These are phyloP conservation scores for Aporrectodea caliginosa DNA, from an alignment of 1,140 invertebrate species.

Conservation along the genomic window DNA sequence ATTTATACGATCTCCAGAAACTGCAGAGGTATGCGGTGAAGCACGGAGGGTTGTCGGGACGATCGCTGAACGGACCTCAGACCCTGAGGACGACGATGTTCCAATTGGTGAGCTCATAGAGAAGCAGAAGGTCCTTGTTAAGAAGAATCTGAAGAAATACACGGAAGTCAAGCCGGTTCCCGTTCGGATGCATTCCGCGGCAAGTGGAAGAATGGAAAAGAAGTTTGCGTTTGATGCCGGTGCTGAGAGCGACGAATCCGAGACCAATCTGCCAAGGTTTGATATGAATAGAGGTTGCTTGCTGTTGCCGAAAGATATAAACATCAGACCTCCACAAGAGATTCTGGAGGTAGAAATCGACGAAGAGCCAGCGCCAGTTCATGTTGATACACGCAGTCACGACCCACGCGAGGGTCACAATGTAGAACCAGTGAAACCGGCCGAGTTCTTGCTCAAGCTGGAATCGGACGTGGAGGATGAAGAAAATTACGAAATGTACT, in stretches of 20 bases:
- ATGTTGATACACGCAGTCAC: too few species aligned
- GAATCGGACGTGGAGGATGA: too few species aligned
- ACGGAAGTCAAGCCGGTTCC: background rate
- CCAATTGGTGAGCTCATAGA: background rate
- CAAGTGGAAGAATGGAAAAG: too few species aligned
- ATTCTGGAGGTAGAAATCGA: background rate
- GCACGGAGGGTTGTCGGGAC: too few species aligned
- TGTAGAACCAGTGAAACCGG: too few species aligned
- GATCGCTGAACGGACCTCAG: too few species aligned
- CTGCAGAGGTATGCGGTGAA: too few species aligned
- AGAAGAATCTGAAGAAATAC: too few species aligned
- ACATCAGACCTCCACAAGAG: background rate
- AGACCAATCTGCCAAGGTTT: background rate
- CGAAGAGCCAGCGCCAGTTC: background rate
- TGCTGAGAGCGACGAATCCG: background rate
- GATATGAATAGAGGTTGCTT: background rate
- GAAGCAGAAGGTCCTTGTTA: background rate
- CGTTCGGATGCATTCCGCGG: background rate
- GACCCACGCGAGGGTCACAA: too few species aligned
- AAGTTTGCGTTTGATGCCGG: background rate
- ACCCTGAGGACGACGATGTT: background rate
- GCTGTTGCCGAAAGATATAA: background rate
- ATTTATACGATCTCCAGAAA: too few species aligned
- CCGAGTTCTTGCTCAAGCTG: too few species aligned
- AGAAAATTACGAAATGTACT: background rate